Conservation (phyloP, 2,888 invertebrate species). For the Alsophila aescularia region DNA sequence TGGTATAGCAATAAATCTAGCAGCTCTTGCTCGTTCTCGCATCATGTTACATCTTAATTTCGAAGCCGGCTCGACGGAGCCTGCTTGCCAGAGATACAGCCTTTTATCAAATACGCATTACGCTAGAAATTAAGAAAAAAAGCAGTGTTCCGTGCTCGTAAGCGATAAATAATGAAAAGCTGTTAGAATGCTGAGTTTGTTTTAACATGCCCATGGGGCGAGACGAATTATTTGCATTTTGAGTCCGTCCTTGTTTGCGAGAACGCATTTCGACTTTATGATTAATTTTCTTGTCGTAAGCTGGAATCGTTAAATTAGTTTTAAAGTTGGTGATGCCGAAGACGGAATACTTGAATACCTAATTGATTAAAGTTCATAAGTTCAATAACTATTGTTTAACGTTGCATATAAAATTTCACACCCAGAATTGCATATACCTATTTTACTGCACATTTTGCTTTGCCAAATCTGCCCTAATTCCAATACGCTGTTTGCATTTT, state of each 20-base stretch:
- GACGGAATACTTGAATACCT: conserved; percentile 34
- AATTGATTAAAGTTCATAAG: not conserved
- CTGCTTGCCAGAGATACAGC: conserved; percentile 81
- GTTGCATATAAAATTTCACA: not conserved
- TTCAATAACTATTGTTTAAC: not conserved
- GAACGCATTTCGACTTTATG: conserved; percentile 61
- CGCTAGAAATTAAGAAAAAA: conserved; percentile 79
- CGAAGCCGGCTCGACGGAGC: conserved; percentile 82
- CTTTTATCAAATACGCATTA: conserved; percentile 84
- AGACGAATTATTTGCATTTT: conserved; percentile 78
- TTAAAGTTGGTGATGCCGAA: conserved; percentile 32
- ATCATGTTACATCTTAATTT: conserved; percentile 86
- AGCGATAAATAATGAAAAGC: conserved; percentile 78
- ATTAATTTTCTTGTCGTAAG: conserved; percentile 48
- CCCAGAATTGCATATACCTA: not conserved
- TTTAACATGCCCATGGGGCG: conserved; percentile 78
- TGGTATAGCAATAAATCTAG: conserved; percentile 85
- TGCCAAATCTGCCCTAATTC: conserved; percentile 37
- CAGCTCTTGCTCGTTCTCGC: conserved; percentile 85
- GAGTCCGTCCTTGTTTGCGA: conserved; percentile 73
- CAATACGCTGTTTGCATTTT: conserved; percentile 47
- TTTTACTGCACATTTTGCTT: conserved; percentile 32
- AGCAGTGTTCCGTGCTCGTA: conserved; percentile 68
- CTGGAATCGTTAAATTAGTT: conserved; percentile 24
- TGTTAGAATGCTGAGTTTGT: conserved; percentile 79